Conservation (phyloP, 2,888 invertebrate genomes). For the Trichopria drosophilae region DNA sequence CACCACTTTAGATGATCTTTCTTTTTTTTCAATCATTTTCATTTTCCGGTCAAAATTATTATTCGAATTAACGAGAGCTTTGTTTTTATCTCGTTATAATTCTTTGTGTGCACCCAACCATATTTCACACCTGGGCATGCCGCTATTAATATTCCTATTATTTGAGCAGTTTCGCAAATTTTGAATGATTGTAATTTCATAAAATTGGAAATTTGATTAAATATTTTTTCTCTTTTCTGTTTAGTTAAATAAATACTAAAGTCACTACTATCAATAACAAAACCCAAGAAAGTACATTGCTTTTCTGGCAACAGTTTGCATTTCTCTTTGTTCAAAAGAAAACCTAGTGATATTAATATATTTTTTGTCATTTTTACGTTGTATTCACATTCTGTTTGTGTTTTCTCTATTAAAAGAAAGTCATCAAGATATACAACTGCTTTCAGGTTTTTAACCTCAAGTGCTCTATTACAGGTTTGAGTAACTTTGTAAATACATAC, state of each 20-base stretch:
- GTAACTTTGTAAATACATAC: constrained; percentile 1
- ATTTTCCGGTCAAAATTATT: constrained; percentile 9
- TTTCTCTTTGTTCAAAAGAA: constrained; percentile 18
- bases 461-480: constrained; percentile 12
- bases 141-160: constrained; percentile 12
- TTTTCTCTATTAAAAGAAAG: not conserved
- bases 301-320: constrained; percentile 1
- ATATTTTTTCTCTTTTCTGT: constrained; percentile 11
- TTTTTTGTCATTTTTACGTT: constrained; percentile 5
- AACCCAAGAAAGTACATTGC: constrained; percentile 10
- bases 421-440: too few relatives aligned
- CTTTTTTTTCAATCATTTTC: not conserved
- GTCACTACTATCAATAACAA: constrained; percentile 11
- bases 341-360: constrained; percentile 5
- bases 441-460: too few relatives aligned
- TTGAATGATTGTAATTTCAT: not conserved
- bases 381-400: not conserved
- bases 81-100: constrained; percentile 14
- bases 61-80: constrained; percentile 2
- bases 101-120: constrained; percentile 15
- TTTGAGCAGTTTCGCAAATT: constrained; percentile 11
- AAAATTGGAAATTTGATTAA: not conserved
- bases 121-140: constrained; percentile 18
- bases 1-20: constrained; percentile 9
- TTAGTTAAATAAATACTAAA: constrained; percentile 8